Conservation (phyloP, 2,113 vertebrate genomes). For the Ceyx cyanopectus region DNA sequence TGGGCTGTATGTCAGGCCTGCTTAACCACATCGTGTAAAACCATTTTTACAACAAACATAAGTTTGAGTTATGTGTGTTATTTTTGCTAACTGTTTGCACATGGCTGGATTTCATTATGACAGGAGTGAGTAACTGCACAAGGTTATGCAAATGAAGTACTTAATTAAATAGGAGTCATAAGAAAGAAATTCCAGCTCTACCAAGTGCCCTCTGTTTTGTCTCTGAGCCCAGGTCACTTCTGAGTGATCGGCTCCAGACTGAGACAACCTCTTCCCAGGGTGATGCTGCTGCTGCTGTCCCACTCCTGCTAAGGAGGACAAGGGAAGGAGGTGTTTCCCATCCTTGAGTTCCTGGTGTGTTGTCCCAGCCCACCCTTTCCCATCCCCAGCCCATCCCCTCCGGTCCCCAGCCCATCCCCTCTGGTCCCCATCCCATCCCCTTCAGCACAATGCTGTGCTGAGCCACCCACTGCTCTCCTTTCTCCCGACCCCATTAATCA, state of each 20-base stretch:
- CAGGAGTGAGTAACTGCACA: constrained; percentile 18
- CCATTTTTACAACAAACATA: neutral
- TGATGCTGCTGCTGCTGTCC: accelerated
- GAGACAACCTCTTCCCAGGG: neutral
- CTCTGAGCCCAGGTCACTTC: accelerated
- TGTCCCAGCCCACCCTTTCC: neutral
- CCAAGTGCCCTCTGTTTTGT: neutral
- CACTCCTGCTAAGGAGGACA: neutral
- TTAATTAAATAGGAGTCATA: constrained; percentile 49
- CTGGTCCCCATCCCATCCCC: neutral
- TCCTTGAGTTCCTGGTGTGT: neutral
- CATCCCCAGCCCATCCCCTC: neutral
- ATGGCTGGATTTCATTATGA: constrained; percentile 26
- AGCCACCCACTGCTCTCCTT: accelerated
- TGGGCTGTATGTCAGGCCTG: neutral
- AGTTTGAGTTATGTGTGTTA: constrained; percentile 26
- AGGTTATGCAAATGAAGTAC: constrained; percentile 49
- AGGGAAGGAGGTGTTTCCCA: neutral
- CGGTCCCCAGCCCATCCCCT: neutral
- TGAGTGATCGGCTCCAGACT: accelerated
- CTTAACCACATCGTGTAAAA: neutral
- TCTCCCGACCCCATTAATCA: constrained; percentile 17
- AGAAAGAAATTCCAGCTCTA: neutral
- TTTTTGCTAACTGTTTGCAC: constrained; percentile 48
- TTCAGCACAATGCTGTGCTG: accelerated